phyloP scores from a whole-genome alignment of 2,113 vertebrate genomes.

The Micronisus gabar region DNA sequence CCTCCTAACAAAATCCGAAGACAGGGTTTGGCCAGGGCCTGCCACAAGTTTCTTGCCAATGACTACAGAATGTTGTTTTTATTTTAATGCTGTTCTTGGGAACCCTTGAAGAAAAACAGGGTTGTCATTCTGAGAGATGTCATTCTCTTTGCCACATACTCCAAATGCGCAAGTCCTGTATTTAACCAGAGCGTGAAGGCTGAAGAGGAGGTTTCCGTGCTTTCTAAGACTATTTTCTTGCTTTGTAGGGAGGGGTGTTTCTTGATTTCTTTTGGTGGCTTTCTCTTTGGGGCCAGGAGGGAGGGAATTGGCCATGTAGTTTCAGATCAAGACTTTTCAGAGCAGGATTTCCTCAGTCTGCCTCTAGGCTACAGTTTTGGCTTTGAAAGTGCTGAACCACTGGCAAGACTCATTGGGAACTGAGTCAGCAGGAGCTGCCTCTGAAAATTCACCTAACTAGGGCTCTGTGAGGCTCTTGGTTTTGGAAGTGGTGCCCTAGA shows the following conservation, averaged over 20 bases:
- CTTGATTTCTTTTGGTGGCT: not conserved
- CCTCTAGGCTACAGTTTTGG: not conserved
- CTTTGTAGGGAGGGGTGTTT: not conserved
- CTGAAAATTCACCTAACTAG: not conserved
- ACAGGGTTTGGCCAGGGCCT: not conserved
- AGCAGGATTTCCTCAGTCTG: not conserved
- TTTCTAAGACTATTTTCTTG: not conserved
- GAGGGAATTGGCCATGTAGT: not conserved
- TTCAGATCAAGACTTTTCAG: not conserved
- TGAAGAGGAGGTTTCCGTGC: not conserved
- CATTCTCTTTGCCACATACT: not conserved
- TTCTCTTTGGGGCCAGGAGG: not conserved
- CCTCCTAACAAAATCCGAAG: not conserved
- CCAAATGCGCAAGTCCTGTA: not conserved
- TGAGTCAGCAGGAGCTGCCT: not conserved
- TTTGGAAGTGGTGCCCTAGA: not conserved
- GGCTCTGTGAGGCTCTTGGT: not conserved
- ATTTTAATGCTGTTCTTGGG: not conserved
- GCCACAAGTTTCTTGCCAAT: not conserved
- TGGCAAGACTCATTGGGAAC: not conserved
- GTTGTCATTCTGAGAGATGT: not conserved
- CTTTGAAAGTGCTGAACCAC: not conserved
- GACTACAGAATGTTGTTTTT: not conserved
- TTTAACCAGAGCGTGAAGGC: not conserved
- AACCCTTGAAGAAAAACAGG: not conserved